Base-by-base conservation (phyloP, 2,113 vertebrate genomes). In the Ursus arctos region DNA sequence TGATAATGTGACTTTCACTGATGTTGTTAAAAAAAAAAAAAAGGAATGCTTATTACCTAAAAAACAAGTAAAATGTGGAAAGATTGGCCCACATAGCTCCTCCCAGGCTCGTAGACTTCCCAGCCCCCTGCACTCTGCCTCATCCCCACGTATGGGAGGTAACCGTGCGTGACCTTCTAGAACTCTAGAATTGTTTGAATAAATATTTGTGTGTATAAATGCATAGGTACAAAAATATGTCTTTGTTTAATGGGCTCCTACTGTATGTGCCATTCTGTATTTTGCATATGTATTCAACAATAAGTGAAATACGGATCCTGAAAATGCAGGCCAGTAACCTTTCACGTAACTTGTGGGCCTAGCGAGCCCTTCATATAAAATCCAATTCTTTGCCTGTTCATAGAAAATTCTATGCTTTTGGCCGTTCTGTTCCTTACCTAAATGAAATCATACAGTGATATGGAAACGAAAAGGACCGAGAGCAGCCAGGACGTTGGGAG, bases 261-360 rank as follows among this genome's bases (percentile, higher is more conserved):
- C n/a, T 14, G 2, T 12, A 24, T 67, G 55, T 55, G 43, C 61
- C 59, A 36, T 63, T 92, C 43, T 88, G 61, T 88, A 71, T 71
- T 36, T 55, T 51, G 36, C 76, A 77, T 57, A 59, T 85, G 94
- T 81, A 86, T 72, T 95, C 43, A 89, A 49, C 61, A 65, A 31
- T 51, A 79, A 91, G 71, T 83, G 94, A 88, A 92, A 90, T 85
- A 72, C 59, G 47, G 26, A 82, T 94, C 33, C 72, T 92, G 74
- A 61, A 82, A 97, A 93, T 47, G 33, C 28, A 86, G 9, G 33
- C 43, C 63, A 82, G 95, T 89, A 95, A 82, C 81, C 4, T 91
- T 93, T 96, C 14, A 16, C 21, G 33, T 65, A 89, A 86, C 57
- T n/a, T 81, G 59, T 77, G 86, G 22, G 53, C 63, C 49, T 80